Percentiles rank a stretch among this genome's conserved stretches.
Evolutionary conservation across 1,140 invertebrate genomes (phyloP).

Genomic region (Drosophila repletoides): DNA sequence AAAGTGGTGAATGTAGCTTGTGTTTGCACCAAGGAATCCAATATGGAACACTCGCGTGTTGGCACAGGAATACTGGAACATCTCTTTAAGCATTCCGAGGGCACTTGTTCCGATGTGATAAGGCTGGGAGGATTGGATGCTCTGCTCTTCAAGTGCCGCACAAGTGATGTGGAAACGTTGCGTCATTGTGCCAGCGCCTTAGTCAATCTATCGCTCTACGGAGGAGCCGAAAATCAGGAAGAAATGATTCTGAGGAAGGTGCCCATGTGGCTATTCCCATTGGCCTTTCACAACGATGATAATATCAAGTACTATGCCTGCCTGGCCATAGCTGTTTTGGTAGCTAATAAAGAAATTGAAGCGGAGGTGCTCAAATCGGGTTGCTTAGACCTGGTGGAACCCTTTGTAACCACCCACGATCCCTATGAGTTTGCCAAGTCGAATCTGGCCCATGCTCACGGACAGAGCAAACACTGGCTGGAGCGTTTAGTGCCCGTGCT

Average conservation of each 20-base stretch:
- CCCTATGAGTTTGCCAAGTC: conserved; percentile 97
- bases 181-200: conserved; percentile 97
- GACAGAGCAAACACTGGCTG: conserved; percentile 98
- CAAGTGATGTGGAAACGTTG: conserved; percentile 95
- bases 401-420: conserved; percentile 96
- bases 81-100: conserved; percentile 98
- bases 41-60: conserved; percentile 93
- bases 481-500: conserved; percentile 96
- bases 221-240: conserved; percentile 98
- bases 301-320: conserved; percentile 99
- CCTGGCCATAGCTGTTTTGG: conserved; percentile 97
- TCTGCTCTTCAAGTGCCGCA: conserved; percentile 96
- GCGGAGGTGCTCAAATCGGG: conserved; percentile 97
- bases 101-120: conserved; percentile 96
- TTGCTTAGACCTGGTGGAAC: conserved; percentile 97
- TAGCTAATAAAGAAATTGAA: conserved; percentile 99
- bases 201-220: conserved; percentile 98
- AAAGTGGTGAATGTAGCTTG: conserved; percentile 95
- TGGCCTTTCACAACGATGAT: conserved; percentile 98
- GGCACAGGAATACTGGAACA: conserved; percentile 97
- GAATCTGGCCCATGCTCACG: conserved; percentile 95
- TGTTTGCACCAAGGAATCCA: conserved; percentile 89
- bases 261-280: conserved; percentile 98
- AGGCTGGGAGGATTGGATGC: conserved; percentile 93
- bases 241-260: conserved; percentile 98